These are phyloP conservation scores for Latheticus oryzae DNA, from an alignment of 2,888 invertebrate species.

Conservation along the genomic window DNA sequence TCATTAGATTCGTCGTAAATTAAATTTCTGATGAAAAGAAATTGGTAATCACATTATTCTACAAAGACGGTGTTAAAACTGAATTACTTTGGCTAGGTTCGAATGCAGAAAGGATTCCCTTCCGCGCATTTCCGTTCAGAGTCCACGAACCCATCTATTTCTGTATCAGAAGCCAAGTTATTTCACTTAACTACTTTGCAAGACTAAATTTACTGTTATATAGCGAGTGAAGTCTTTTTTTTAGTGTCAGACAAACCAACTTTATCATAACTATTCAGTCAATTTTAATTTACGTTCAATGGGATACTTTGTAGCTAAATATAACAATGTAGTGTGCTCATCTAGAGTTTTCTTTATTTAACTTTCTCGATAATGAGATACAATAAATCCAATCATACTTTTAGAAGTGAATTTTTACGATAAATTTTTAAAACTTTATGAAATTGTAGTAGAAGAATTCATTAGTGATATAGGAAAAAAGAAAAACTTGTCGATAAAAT, in stretches of 20 bases:
- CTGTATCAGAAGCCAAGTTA: conserved; percentile 29
- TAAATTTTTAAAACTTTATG: too few relatives aligned
- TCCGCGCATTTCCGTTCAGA: conserved; percentile 25
- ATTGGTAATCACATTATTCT: too few relatives aligned
- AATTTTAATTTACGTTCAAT: too few relatives aligned
- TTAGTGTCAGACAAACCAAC: conserved; percentile 41
- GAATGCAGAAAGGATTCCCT: conserved; percentile 13
- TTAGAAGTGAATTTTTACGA: too few relatives aligned
- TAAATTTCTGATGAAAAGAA: conserved; percentile 29
- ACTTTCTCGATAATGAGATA: too few relatives aligned
- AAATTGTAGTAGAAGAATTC: too few relatives aligned
- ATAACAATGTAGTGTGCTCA: too few relatives aligned
- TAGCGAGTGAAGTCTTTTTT: conserved; percentile 38
- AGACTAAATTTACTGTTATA: conserved; percentile 42
- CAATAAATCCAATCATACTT: too few relatives aligned
- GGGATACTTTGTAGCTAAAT: too few relatives aligned
- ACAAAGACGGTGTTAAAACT: conserved; percentile 28
- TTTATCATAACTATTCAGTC: conserved; percentile 40
- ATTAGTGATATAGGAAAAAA: conserved; percentile 19
- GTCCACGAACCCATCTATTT: conserved; percentile 35
- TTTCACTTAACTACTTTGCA: conserved; percentile 38
- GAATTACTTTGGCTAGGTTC: conserved; percentile 24
- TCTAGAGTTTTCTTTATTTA: too few relatives aligned
- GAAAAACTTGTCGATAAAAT: conserved; percentile 16
- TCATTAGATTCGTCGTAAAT: too few relatives aligned